A percentile compares a stretch with the other conserved stretches of the same genome.
Conservation (phyloP, 1,140 invertebrate genomes). For the Drosophila sturtevanti region DNA sequence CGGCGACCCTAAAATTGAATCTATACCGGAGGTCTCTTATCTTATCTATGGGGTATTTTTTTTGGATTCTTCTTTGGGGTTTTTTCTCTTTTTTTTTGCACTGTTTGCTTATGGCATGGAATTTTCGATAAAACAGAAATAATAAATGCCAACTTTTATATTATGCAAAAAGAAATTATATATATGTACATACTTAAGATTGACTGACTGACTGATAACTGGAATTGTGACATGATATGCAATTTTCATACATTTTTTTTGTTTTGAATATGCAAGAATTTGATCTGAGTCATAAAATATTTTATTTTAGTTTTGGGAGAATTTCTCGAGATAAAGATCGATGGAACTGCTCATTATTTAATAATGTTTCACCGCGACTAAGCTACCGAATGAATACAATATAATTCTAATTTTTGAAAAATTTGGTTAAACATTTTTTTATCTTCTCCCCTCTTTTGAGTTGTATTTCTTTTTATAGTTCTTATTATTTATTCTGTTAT, state of each 20-base stretch:
- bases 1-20: conserved; percentile 1
- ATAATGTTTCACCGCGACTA: too few species aligned
- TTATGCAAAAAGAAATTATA: not conserved
- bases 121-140: conserved; percentile 55
- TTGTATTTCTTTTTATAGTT: not conserved
- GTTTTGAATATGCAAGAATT: too few species aligned
- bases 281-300: too few species aligned
- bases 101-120: conserved; percentile 44
- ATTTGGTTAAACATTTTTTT: not conserved
- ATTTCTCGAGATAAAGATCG: too few species aligned
- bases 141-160: conserved; percentile 18
- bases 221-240: not conserved
- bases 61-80: conserved; percentile 13
- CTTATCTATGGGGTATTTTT: conserved; percentile 40
- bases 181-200: not conserved
- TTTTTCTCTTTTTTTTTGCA: conserved; percentile 3
- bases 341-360: too few species aligned
- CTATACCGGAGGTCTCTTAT: conserved; percentile 28
- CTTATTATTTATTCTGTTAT: not conserved
- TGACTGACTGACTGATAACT: not conserved
- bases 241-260: conserved; percentile 1
- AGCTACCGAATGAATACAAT: too few species aligned
- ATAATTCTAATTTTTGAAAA: not conserved
- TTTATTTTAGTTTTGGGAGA: not conserved
- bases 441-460: not conserved